Evolutionary conservation across 2,888 invertebrate species (phyloP), one percentile per base, ranked within the genome.

Genomic region (Agriopis leucophaearia): DNA sequence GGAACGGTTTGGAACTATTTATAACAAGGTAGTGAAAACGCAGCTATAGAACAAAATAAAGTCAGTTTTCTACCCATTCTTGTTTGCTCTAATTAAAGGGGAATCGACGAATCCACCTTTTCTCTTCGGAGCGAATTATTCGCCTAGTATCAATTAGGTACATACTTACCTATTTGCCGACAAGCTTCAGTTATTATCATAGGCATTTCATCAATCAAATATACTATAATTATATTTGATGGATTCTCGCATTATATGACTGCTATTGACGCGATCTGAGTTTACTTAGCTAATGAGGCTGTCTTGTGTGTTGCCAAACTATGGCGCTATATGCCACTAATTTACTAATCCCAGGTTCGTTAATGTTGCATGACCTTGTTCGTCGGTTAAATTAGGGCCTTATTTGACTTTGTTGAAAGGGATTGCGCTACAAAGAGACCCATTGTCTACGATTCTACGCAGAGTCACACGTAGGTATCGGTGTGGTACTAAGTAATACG

Each of bases 241-340:
- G 68, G 59, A 69, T 74, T 58, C 63, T 59, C 62, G 47, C 50
- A 63, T 64, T 64, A 69, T 64, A 69, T 52, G 68, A 60, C 64
- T 50, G 51, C 40, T 71, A 71, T 71, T 71, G 72, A 71, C 69
- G 64, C 35, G 56, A 65, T 18, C 13, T 16, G 27, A 35, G 71
- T 74, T 74, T 72, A 69, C 70, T 69, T 57, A 58, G 62, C 63
- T 75, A 74, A 75, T 75, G 71, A 74, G 61, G 51, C 67, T 66
- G 68, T 64, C 67, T 65, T 70, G 65, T 71, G 54, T 65, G 52
- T 54, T 52, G 35, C 13, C 16, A 58, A 7, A 59, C 40, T 57
- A 18, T 9, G 5, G 13, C 45, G 45, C 48, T 59, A 48, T 61
- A 52, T 62, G 51, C 42, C 45, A 42, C 47, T 62, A 65, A 71